Evolutionary conservation across 2,888 invertebrate genomes (phyloP), one percentile per base, ranked within the genome.

Genomic region (Polydrusus pterygomalis): DNA sequence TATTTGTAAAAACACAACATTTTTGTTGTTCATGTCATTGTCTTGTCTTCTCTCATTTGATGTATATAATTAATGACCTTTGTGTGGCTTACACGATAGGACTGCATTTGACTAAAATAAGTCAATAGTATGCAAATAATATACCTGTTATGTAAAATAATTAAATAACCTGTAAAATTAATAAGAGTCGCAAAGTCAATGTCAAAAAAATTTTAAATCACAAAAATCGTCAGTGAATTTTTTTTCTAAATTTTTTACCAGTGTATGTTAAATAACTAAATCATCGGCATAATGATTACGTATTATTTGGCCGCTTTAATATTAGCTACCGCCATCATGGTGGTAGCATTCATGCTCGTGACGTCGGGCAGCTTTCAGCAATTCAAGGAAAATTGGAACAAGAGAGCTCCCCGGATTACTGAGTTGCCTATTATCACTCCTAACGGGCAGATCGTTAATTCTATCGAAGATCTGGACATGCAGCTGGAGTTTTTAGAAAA

Each of bases 401-500:
- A 73, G n/a, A 75, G 69, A 47, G 65, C 74, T 6, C 79, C 81
- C 0, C 79, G 72, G 65, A 79, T 79, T 11, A 81, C 83, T 0
- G 79, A 82, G 25, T 70, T 85, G 6, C 86, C 86, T 10, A 79
- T 86, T 18, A 78, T 83, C 8, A 82, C 83, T 0, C 73, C 79
- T 9, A 80, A 78, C n/a, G 83, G 83, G 18, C 81, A 83, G 58
- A 81, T 86, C 1, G 80, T 86, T 3, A 81, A 83, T 40, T 82
- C 83, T 0, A 82, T 84, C 1, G 86, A 86, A 72, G 86, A 87
- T 30, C 54, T 87, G 63, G 85, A 85, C 49, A 81, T 82, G 34
- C 84, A 86, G 63, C 45, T 87, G 62, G 83, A 84, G 15, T 78
- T 82, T n/a, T 78, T 87, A 15, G 82, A 83, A 56, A 79, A 73